Percentiles rank a stretch among this genome's conserved stretches.
phyloP scores from a whole-genome alignment of 2,797 vertebrate genomes.

The Protosalanx chinensis region DNA sequence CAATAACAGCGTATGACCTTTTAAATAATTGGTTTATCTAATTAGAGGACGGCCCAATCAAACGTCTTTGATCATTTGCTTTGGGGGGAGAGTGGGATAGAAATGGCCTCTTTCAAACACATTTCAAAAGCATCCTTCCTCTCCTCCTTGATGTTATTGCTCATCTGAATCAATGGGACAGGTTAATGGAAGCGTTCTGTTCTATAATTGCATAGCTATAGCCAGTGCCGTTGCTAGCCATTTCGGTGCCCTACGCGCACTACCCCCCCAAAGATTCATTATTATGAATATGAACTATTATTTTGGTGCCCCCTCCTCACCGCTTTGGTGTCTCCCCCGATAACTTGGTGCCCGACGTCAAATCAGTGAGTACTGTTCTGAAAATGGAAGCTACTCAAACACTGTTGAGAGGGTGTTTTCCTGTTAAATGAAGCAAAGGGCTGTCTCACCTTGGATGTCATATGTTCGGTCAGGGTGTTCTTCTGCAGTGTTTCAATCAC shows the following conservation, averaged over 20 bases:
- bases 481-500: neutral
- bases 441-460: constrained; percentile 32
- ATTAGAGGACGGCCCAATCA: neutral
- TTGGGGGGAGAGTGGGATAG: neutral
- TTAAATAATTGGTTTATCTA: neutral
- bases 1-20: neutral
- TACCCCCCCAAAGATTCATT: too few species aligned
- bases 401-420: neutral
- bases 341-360: neutral
- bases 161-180: neutral
- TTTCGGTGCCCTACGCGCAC: too few species aligned
- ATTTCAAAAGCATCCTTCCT: neutral
- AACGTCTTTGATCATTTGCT: neutral
- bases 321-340: too few species aligned
- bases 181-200: too few species aligned
- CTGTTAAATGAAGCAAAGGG: constrained; percentile 18
- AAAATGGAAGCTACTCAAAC: neutral
- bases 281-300: too few species aligned
- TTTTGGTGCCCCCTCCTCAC: too few species aligned
- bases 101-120: neutral
- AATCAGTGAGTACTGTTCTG: neutral
- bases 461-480: constrained; percentile 23
- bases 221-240: too few species aligned
- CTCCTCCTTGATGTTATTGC: neutral
- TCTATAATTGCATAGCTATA: too few species aligned